phyloP scores from a whole-genome alignment of 2,113 vertebrate genomes.

The Polypterus senegalus region DNA sequence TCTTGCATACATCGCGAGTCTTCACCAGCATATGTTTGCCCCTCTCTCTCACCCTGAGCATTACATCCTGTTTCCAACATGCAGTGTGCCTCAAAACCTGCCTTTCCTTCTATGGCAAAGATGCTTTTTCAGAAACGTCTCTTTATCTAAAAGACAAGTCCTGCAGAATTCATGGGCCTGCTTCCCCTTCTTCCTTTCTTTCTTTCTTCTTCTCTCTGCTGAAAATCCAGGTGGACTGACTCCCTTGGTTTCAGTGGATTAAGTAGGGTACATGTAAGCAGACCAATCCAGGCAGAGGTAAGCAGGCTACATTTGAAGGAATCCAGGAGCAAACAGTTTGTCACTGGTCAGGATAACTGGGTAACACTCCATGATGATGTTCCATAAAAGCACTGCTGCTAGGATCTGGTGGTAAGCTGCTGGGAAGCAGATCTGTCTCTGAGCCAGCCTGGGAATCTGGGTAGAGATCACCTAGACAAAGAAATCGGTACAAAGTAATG shows the following conservation, averaged over 20 bases:
- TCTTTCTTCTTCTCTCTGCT: not conserved
- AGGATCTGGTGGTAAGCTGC: slow-evolving; percentile 26
- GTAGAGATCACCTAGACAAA: slow-evolving; percentile 35
- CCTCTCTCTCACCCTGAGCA: no score
- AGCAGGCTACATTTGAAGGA: not conserved
- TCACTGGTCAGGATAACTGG: slow-evolving; percentile 29
- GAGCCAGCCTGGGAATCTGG: slow-evolving; percentile 16
- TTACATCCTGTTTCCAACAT: no score
- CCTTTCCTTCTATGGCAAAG: slow-evolving; percentile 4
- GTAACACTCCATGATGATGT: slow-evolving; percentile 23
- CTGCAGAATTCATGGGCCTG: not conserved
- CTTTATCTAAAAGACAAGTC: not conserved
- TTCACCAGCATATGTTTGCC: no score
- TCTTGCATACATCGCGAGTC: no score
- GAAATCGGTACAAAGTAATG: not conserved
- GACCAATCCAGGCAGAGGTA: slow-evolving; percentile 7
- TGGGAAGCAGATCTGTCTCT: slow-evolving; percentile 42
- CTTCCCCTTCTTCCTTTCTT: not conserved
- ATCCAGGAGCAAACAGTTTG: slow-evolving; percentile 7
- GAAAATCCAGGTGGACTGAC: not conserved
- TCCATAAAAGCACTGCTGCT: slow-evolving; percentile 33
- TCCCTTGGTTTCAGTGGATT: slow-evolving; percentile 7
- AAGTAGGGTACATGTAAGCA: slow-evolving; percentile 12
- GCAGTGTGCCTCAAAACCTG: no score
- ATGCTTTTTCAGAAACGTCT: slow-evolving; percentile 5